Conservation (phyloP, 1,140 invertebrate genomes). For the Hydropsyche tenuis region DNA sequence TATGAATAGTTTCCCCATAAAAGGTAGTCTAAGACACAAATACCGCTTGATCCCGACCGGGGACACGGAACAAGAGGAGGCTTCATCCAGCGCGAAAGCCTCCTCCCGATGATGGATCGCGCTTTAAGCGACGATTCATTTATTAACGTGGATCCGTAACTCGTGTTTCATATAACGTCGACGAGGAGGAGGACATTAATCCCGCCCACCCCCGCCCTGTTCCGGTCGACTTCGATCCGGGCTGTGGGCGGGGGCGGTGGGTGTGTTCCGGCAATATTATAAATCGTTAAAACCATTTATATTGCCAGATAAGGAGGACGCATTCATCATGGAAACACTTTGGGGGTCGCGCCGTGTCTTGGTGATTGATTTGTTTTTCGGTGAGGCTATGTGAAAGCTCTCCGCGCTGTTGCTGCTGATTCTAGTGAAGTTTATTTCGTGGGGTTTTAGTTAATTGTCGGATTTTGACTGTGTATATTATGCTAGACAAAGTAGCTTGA, state of each 20-base stretch:
- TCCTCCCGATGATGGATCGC: slow-evolving; percentile 45
- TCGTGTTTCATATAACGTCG: slow-evolving; percentile 39
- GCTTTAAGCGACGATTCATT: slow-evolving; percentile 49
- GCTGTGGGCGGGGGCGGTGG: background rate
- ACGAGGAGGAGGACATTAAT: slow-evolving; percentile 12
- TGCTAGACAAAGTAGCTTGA: too few relatives aligned
- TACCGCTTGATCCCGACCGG: slow-evolving; percentile 13
- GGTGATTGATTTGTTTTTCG: slow-evolving; percentile 38
- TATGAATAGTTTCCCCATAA: slow-evolving; percentile 2
- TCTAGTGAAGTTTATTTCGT: too few relatives aligned
- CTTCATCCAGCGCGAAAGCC: slow-evolving; percentile 22
- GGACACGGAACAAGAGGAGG: slow-evolving; percentile 1
- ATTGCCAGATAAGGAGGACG: slow-evolving; percentile 36
- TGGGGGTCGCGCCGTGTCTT: slow-evolving; percentile 8
- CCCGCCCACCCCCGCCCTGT: slow-evolving; percentile 1
- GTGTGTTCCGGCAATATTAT: slow-evolving; percentile 34
- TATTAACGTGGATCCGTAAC: slow-evolving; percentile 47
- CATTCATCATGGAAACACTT: slow-evolving; percentile 39
- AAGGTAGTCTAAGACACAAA: background rate
- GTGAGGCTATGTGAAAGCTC: too few relatives aligned
- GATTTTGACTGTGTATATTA: too few relatives aligned
- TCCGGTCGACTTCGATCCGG: slow-evolving; percentile 1
- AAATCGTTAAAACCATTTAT: slow-evolving; percentile 47
- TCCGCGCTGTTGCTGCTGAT: too few relatives aligned
- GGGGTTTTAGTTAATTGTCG: too few relatives aligned